Percentiles rank a stretch among this genome's conserved stretches.
These are phyloP conservation scores for Pyrgus malvae DNA, from an alignment of 2,888 invertebrate species.

Conservation along the genomic window DNA sequence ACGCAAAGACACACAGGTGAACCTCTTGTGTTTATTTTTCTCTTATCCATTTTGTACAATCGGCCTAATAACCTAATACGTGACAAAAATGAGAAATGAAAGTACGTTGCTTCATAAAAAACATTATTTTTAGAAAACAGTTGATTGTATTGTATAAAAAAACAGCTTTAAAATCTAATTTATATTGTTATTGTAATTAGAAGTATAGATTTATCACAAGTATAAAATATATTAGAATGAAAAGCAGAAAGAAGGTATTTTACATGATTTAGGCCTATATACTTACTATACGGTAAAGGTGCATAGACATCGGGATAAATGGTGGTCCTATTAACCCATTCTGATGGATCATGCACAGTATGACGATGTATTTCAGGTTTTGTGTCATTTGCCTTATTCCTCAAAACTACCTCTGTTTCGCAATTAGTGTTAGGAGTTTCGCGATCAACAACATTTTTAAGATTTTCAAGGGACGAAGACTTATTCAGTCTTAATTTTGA, in stretches of 20 bases:
- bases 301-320: conserved; percentile 88
- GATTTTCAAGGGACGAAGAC: conserved; percentile 41
- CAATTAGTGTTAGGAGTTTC: conserved; percentile 34
- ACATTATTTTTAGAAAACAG: no score
- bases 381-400: conserved; percentile 43
- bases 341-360: conserved; percentile 61
- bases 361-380: conserved; percentile 58
- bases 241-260: no score
- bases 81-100: no score
- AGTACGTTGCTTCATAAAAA: no score
- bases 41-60: conserved; percentile 3
- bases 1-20: not conserved
- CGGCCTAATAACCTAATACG: not conserved
- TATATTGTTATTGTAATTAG: no score
- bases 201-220: no score
- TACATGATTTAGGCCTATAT: not conserved
- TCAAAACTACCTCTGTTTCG: conserved; percentile 41
- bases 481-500: conserved; percentile 22
- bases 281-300: conserved; percentile 90
- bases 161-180: no score
- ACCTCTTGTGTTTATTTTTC: not conserved
- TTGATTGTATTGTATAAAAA: no score
- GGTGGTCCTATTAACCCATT: conserved; percentile 73
- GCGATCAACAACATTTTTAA: conserved; percentile 31
- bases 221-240: no score